Percentiles rank a stretch among this genome's conserved stretches.
Conservation (phyloP, 2,888 invertebrate species). For the Byasa hedistus region DNA sequence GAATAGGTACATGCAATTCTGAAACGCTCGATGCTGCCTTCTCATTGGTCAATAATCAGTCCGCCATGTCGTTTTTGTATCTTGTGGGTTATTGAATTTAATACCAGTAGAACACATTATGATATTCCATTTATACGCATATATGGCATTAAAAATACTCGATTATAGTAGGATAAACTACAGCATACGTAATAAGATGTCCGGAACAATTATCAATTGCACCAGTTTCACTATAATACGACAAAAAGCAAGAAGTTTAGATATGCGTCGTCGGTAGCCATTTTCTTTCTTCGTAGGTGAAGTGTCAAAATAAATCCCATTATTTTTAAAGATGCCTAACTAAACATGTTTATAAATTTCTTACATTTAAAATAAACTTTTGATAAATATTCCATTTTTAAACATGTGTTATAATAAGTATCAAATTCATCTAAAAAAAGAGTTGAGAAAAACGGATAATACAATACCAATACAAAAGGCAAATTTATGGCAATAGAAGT, state of each 20-base stretch:
- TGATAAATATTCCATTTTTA: conserved; percentile 7
- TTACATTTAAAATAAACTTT: not conserved
- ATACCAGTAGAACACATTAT: conserved; percentile 32
- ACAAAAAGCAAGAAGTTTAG: conserved; percentile 18
- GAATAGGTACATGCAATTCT: conserved; percentile 84
- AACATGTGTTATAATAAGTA: not conserved
- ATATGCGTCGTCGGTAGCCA: conserved; percentile 45
- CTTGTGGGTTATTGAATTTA: conserved; percentile 60
- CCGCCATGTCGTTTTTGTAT: conserved; percentile 84
- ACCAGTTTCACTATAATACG: conserved; percentile 21
- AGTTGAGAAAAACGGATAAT: conserved; percentile 12
- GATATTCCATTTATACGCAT: conserved; percentile 3
- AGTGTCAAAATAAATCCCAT: conserved; percentile 33
- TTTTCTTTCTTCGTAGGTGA: conserved; percentile 46
- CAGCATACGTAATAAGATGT: conserved; percentile 28
- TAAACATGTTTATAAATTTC: not conserved
- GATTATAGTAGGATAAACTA: conserved; percentile 19
- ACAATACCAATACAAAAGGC: conserved; percentile 16
- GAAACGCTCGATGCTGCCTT: conserved; percentile 82
- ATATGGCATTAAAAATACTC: not conserved
- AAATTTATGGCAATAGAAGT: not conserved
- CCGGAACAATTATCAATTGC: conserved; percentile 13
- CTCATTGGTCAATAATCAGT: conserved; percentile 84
- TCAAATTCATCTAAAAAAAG: not conserved
- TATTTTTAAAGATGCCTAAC: conserved; percentile 9